phyloP scores from a whole-genome alignment of 1,140 invertebrate species.

The Heliconius hermathena region DNA sequence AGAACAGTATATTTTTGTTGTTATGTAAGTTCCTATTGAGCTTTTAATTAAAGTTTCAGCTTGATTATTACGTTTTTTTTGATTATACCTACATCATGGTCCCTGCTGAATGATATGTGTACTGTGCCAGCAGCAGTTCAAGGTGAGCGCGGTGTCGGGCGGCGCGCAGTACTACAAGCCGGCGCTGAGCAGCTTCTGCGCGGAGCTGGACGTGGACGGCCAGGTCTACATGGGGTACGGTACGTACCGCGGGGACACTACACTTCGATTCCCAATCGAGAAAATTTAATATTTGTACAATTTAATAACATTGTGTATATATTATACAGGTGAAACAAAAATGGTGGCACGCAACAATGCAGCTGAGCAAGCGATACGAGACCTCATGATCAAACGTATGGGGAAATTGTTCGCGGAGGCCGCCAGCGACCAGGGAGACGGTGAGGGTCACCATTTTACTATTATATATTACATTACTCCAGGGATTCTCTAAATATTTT shows the following conservation, averaged over 20 bases:
- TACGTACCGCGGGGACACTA: conserved; percentile 29
- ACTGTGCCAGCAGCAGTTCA: conserved; percentile 53
- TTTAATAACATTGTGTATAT: too few relatives aligned
- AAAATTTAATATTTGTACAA: too few relatives aligned
- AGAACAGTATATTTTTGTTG: too few relatives aligned
- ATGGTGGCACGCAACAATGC: conserved; percentile 84
- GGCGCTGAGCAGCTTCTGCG: conserved; percentile 58
- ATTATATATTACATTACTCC: too few relatives aligned
- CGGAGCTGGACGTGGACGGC: conserved; percentile 64
- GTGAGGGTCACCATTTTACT: neutral
- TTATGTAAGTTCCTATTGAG: too few relatives aligned
- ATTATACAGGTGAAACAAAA: conserved; percentile 76
- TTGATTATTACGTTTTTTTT: too few relatives aligned
- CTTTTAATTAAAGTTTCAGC: too few relatives aligned
- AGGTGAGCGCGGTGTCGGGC: conserved; percentile 49
- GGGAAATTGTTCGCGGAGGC: conserved; percentile 18
- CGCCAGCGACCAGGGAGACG: neutral
- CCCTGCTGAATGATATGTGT: too few relatives aligned
- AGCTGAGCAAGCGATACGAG: conserved; percentile 88
- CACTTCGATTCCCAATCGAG: too few relatives aligned
- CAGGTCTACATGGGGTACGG: conserved; percentile 68
- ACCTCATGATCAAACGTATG: conserved; percentile 87
- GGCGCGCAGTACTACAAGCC: conserved; percentile 44
- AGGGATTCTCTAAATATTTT: too few relatives aligned
- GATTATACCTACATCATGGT: too few relatives aligned